Base-by-base conservation (phyloP, 23 tunicate species). In the Trididemnum nubilum region DNA sequence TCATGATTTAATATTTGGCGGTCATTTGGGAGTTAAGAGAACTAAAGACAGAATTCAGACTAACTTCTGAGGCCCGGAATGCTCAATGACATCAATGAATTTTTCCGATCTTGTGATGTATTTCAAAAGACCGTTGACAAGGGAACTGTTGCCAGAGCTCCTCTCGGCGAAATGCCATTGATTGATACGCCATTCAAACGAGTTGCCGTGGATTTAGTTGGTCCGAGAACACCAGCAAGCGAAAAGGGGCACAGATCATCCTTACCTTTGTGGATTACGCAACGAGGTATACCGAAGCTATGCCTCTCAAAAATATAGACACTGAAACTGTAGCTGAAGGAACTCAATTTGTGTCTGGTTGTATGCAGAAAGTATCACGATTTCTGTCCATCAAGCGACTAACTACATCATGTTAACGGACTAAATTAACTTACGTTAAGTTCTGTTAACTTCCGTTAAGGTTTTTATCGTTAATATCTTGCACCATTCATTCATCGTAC, bases 181-280 rank as follows among this genome's bases (percentile, higher is more conserved):
- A 63, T 79, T 1, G 83, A 63, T 57, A 32, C 2, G 1, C 72
- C 72, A 21, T 79, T 79, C 38, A 63, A 61, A 33, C 33, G 72
- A 36, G 83, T 60, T 1, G 83, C 83, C 2, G 51, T 79, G 1
- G 83, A 79, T 79, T 1, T 59, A 4, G 60, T 79, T 58, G 83
- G 83, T 1, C 83, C 72, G 34, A 61, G 59, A 4, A 49, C 59
- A 34, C 72, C 72, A 30, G 49, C 72, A 32, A 60, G 72, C 51
- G 51, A 60, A 5, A 28, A 59, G 1, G 83, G 83, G 1, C 83
- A 79, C 66, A n/a, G 72, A 4, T 79, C 28, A 33, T 79, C 23
- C 51, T 79, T 9, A 79, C 83, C 2, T 26, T 79, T 27, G 72
- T 79, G 51, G 83, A 79, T 79, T 60, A 60, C 35, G 83, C 83